These are phyloP conservation scores for Riparia riparia DNA, from an alignment of 2,113 vertebrate genomes.

Conservation along the genomic window DNA sequence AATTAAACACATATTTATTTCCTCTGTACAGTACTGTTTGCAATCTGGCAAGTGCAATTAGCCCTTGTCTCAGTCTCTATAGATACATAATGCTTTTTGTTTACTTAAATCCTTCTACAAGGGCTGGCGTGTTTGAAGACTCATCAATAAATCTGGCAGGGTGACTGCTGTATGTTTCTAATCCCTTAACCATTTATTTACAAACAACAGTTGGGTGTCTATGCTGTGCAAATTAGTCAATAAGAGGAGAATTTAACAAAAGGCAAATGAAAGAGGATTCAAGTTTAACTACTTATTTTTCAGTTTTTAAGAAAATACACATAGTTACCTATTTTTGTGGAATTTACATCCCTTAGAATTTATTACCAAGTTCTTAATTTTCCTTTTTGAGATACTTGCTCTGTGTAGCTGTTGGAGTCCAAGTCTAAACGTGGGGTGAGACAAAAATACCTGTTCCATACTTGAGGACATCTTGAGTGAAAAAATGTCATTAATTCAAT, in stretches of 20 bases:
- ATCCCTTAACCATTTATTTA: conserved; percentile 63
- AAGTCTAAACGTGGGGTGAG: not conserved
- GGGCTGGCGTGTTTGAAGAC: conserved; percentile 65
- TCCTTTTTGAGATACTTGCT: not conserved
- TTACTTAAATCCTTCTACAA: conserved; percentile 67
- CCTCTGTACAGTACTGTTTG: not conserved
- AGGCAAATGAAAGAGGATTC: not conserved
- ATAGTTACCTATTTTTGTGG: not conserved
- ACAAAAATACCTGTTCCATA: not conserved
- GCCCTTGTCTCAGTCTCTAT: conserved; percentile 50
- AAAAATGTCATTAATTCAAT: not conserved
- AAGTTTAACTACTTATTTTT: conserved; percentile 42
- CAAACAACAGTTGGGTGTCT: conserved; percentile 58
- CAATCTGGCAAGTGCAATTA: conserved; percentile 63
- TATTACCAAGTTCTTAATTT: not conserved
- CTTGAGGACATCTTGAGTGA: not conserved
- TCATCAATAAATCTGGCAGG: conserved; percentile 59
- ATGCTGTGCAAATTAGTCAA: conserved; percentile 51
- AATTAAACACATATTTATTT: conserved; percentile 53
- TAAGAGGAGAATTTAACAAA: not conserved
- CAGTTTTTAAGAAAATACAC: not conserved
- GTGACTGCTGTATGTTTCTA: conserved; percentile 59
- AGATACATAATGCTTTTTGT: conserved; percentile 51
- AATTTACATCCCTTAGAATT: not conserved
- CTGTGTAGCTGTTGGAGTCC: not conserved